phyloP scores from a whole-genome alignment of 2,797 vertebrate species.

The Acrossocheilus fasciatus region DNA sequence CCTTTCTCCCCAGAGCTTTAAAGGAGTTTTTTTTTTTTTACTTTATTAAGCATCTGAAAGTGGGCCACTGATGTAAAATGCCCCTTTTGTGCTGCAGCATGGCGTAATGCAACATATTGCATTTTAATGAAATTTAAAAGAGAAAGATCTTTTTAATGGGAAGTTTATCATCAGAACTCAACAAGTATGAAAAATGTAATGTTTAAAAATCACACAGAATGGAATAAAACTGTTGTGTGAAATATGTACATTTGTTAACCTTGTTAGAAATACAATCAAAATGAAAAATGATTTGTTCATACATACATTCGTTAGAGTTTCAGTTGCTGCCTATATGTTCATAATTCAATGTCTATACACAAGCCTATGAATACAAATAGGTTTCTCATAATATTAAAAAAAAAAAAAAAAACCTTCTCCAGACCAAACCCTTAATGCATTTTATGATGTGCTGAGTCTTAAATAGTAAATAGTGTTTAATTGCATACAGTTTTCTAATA shows the following conservation, averaged over 20 bases:
- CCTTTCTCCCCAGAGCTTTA: not conserved
- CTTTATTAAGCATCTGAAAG: not conserved
- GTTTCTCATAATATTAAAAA: not conserved
- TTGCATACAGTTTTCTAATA: not conserved
- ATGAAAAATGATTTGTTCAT: not conserved
- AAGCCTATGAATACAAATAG: not conserved
- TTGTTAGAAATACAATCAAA: too few relatives aligned
- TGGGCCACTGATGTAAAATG: not conserved
- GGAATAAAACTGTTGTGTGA: not conserved
- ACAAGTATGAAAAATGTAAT: not conserved
- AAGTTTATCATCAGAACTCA: not conserved
- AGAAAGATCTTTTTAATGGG: not conserved
- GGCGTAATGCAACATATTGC: not conserved
- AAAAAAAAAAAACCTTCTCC: too few relatives aligned
- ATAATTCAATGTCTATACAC: too few relatives aligned
- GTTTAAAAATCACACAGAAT: too few relatives aligned
- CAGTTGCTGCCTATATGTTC: not conserved
- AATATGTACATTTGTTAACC: not conserved
- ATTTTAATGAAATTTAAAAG: not conserved
- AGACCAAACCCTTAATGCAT: not conserved
- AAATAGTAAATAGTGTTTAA: not conserved
- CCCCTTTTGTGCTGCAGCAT: not conserved
- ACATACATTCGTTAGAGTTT: not conserved
- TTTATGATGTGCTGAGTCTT: not conserved
- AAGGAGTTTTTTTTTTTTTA: not conserved